Evolutionary conservation across 2,797 vertebrate genomes (phyloP).

Genomic region (Hozukius guyotensis): DNA sequence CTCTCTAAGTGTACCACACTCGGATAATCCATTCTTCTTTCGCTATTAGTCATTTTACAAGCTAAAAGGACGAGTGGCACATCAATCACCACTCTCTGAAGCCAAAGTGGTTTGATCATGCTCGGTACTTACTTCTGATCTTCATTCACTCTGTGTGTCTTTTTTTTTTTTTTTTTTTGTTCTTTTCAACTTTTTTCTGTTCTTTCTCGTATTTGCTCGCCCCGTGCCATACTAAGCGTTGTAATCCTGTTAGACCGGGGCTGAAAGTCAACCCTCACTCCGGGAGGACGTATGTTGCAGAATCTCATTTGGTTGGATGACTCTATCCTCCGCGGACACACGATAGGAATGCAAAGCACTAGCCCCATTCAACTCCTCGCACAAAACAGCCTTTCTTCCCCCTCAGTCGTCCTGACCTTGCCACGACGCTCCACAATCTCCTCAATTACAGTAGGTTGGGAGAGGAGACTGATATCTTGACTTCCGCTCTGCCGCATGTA

Average conservation of each 20-base stretch:
- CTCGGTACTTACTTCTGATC: constrained; percentile 67
- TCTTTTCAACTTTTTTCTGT: constrained; percentile 34
- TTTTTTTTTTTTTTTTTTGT: neutral
- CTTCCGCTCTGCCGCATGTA: constrained; percentile 65
- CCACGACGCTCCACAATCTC: constrained; percentile 66
- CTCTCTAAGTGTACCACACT: constrained; percentile 63
- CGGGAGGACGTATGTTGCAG: constrained; percentile 68
- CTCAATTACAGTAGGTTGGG: constrained; percentile 73
- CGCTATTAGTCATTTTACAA: constrained; percentile 66
- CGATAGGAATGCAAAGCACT: constrained; percentile 76
- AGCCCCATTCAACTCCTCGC: constrained; percentile 58
- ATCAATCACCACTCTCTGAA: constrained; percentile 71
- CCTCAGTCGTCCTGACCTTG: constrained; percentile 71
- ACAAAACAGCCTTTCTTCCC: constrained; percentile 77
- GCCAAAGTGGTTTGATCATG: constrained; percentile 72
- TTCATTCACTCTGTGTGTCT: constrained; percentile 25
- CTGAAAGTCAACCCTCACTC: constrained; percentile 74
- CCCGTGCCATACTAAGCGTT: constrained; percentile 4
- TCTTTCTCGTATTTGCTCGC: constrained; percentile 33
- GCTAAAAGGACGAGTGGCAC: constrained; percentile 66
- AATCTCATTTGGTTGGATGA: constrained; percentile 77
- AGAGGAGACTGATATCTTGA: constrained; percentile 64
- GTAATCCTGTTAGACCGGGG: constrained; percentile 76
- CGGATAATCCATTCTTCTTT: constrained; percentile 72
- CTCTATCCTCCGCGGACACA: constrained; percentile 71